Conservation (phyloP, 2,113 vertebrate genomes). For the Calyptomena viridis region DNA sequence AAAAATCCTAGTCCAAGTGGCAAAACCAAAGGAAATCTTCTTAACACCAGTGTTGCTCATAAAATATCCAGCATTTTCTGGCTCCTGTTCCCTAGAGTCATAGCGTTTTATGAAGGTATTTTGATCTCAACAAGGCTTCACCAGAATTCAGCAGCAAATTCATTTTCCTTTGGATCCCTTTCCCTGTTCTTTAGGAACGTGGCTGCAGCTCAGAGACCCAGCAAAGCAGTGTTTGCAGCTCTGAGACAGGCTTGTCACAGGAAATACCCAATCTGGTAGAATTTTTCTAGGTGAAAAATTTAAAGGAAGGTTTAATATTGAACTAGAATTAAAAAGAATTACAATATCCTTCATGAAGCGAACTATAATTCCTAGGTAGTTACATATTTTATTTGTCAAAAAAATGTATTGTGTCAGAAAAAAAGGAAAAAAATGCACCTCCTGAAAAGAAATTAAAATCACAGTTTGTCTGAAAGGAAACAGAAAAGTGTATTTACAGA, state of each 20-base stretch:
- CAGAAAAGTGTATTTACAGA: not conserved
- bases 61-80: not conserved
- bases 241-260: not conserved
- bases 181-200: not conserved
- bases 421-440: not conserved
- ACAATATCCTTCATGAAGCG: not conserved
- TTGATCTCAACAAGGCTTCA: not conserved
- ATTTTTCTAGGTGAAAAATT: not conserved
- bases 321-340: not conserved
- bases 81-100: not conserved
- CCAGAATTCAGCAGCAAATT: not conserved
- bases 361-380: not conserved
- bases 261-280: not conserved
- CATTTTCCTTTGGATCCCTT: not conserved
- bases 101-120: not conserved
- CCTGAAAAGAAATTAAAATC: not conserved
- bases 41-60: not conserved
- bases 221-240: not conserved
- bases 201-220: not conserved
- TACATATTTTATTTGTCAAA: not conserved
- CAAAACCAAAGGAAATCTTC: not conserved
- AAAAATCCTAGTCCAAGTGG: not conserved
- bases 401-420: not conserved
- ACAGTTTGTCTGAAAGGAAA: not conserved
- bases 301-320: not conserved